Conservation (phyloP, 2,113 vertebrate genomes). For the Paracyprichromis sp. region DNA sequence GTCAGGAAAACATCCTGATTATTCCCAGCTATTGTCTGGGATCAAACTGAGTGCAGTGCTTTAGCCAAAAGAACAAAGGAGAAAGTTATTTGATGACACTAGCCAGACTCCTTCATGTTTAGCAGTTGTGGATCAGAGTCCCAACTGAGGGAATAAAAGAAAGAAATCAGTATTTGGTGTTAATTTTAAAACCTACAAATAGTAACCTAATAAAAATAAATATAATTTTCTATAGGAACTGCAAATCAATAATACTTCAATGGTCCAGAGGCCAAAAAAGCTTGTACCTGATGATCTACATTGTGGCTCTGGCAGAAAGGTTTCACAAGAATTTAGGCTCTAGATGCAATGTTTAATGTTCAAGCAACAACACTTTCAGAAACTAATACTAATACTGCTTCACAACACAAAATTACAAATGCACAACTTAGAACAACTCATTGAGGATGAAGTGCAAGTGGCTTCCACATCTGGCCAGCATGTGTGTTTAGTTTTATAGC, state of each 20-base stretch:
- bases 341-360: neutral
- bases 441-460: neutral
- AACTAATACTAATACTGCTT: neutral
- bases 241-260: neutral
- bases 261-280: neutral
- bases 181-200: neutral
- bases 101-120: neutral
- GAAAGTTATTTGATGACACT: neutral
- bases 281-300: neutral
- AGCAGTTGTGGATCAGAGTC: neutral
- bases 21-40: neutral
- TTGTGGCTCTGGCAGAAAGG: neutral
- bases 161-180: neutral
- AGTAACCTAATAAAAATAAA: neutral
- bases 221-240: neutral
- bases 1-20: neutral
- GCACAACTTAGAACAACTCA: neutral
- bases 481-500: neutral
- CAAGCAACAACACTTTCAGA: neutral
- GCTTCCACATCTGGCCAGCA: neutral
- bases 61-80: neutral
- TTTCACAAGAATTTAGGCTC: neutral
- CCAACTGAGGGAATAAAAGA: neutral
- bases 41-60: neutral
- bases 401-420: neutral